A percentile compares a stretch with the other conserved stretches of the same genome.
Evolutionary conservation across 1,140 invertebrate genomes (phyloP).

Genomic region (Metaphire vulgaris): DNA sequence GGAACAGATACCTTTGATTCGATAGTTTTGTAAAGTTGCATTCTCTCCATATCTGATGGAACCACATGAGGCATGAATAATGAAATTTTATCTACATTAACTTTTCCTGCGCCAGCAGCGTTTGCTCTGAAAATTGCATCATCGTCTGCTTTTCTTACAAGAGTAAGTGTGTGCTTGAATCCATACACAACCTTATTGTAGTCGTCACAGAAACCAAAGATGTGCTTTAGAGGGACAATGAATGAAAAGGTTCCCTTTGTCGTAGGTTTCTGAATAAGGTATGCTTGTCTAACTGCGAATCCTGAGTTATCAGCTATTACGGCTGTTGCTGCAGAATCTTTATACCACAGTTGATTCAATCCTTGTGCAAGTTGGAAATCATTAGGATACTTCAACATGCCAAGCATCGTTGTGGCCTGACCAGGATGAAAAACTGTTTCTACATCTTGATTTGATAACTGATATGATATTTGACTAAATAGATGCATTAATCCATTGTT

Average conservation of each 20-base stretch:
- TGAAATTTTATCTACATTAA: constrained; percentile 22
- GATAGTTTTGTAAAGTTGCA: neutral
- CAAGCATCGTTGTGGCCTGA: neutral
- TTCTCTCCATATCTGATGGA: neutral
- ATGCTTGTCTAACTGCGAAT: constrained; percentile 6
- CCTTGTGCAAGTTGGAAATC: constrained; percentile 3
- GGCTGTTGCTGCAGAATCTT: neutral
- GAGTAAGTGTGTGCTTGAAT: constrained; percentile 6
- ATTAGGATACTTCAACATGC: constrained; percentile 10
- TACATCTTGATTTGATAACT: neutral
- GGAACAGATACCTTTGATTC: neutral
- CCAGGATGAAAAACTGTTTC: neutral
- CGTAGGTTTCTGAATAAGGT: constrained; percentile 1
- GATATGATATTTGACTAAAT: constrained; percentile 9
- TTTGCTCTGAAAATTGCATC: constrained; percentile 19
- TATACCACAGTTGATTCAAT: neutral
- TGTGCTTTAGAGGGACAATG: constrained; percentile 7
- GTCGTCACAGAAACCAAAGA: constrained; percentile 15
- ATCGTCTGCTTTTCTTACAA: constrained; percentile 16
- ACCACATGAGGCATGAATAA: constrained; percentile 13
- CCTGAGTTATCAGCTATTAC: constrained; percentile 8
- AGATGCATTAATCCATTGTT: constrained; percentile 15
- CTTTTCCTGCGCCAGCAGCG: constrained; percentile 17
- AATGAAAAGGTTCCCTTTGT: constrained; percentile 8
- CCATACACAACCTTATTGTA: constrained; percentile 11